Evolutionary conservation across 2,797 vertebrate genomes (phyloP), one percentile per base, ranked within the genome.

Genomic region (Nyctalus aviator): DNA sequence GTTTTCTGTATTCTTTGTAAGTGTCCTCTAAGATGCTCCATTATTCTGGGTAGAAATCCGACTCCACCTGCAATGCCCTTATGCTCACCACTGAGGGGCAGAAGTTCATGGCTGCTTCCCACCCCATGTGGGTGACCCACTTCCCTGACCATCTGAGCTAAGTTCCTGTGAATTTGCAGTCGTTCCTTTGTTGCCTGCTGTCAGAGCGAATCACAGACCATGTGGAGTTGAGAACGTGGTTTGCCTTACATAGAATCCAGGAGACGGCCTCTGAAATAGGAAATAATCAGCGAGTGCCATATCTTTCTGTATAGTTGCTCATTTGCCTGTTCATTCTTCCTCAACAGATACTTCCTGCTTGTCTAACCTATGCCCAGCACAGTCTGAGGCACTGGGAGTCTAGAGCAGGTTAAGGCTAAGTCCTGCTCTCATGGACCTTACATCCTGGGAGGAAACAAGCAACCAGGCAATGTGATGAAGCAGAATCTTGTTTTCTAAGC

Each of bases 1-100:
- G 8, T 81, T 90, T 90, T 81, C 95, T 91, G 92, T 91, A 48
- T 68, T 95, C 44, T 79, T 59, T 53, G 48, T 77, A 18, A 27
- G 23, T 82, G 48, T 92, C 62, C 64, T 53, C 66, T 35, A 30
- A 55, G 53, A 94, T 95, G 50, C 50, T 72, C 1, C 0, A 1
- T n/a, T 44, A 46, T 62, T 13, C 1, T 32, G 8, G 41, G 17
- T 64, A 23, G 77, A 87, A 30, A 44, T 57, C 27, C 37, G 41
- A 14, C 20, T 10, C 81, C 17, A 21, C 37, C 30, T 1, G 18
- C 9, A 0, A 10, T 37, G 21, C 21, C 18, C 55, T 62, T 8
- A 6, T 11, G 7, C 59, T 78, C 62, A 21, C 17, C 64, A 55
- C 32, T 6, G 5, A 37, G 32, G 62, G 12, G 46, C 71, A 48